Conservation (phyloP, 2,797 vertebrate species). For the Manis crassicaudata region DNA sequence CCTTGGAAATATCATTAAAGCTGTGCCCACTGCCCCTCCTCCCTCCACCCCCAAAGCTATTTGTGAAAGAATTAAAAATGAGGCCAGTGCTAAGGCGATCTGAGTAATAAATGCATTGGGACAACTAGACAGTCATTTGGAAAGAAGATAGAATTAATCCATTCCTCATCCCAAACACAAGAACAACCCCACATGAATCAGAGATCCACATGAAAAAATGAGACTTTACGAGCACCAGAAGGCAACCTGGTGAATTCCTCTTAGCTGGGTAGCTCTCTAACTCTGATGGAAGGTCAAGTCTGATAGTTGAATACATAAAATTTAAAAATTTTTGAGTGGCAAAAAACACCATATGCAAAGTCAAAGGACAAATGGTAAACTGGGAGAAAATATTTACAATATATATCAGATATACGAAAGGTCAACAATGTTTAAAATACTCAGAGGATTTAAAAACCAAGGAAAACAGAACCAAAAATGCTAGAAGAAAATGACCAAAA, state of each 20-base stretch:
- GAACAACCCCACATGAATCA: not conserved
- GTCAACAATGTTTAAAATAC: not conserved
- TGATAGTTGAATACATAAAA: not conserved
- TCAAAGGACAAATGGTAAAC: not conserved
- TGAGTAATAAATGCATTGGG: not conserved
- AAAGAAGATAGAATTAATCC: not conserved
- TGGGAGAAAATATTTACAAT: not conserved
- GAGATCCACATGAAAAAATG: not conserved
- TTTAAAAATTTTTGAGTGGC: not conserved
- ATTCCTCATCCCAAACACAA: not conserved
- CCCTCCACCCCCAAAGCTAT: not conserved
- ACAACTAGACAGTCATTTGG: not conserved
- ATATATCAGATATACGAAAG: not conserved
- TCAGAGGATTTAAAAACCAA: not conserved
- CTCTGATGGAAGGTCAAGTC: not conserved
- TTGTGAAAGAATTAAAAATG: not conserved
- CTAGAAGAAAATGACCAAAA: not conserved
- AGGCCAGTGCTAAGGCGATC: not conserved
- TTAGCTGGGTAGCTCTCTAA: not conserved
- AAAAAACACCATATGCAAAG: not conserved
- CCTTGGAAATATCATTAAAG: not conserved
- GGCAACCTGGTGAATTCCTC: not conserved
- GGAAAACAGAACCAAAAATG: not conserved
- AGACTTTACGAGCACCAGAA: accelerated
- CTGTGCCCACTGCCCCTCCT: not conserved